A percentile compares a stretch with the other conserved stretches of the same genome.
Conservation (phyloP, 2,888 invertebrate genomes). For the Apodemia hepburni region DNA sequence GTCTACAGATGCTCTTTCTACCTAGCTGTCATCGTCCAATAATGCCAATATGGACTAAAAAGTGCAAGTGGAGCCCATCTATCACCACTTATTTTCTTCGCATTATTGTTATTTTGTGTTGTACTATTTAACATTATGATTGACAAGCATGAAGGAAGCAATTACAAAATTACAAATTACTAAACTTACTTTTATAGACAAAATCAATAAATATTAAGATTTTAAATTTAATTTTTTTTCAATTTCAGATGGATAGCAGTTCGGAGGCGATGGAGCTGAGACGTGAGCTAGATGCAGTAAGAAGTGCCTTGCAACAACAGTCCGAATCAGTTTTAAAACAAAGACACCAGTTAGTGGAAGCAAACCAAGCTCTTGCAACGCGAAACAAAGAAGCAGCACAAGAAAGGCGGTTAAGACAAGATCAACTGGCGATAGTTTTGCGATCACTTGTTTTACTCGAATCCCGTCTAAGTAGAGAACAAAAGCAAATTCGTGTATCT, state of each 20-base stretch:
- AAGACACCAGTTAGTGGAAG: constrained; percentile 84
- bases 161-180: no score
- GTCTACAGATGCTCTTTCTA: no score
- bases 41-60: no score
- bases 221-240: constrained; percentile 34
- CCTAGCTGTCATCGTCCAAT: no score
- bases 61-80: no score
- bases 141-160: no score
- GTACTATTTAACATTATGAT: no score
- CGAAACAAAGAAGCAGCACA: constrained; percentile 81
- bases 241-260: constrained; percentile 84
- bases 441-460: constrained; percentile 86
- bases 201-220: neutral
- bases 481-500: constrained; percentile 84
- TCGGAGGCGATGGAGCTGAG: constrained; percentile 79
- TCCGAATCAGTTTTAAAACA: constrained; percentile 83
- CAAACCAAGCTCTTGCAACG: constrained; percentile 79
- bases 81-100: no score
- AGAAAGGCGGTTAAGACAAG: constrained; percentile 83
- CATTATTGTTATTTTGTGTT: no score
- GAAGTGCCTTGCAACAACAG: constrained; percentile 83
- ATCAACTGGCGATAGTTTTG: constrained; percentile 85
- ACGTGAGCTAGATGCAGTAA: constrained; percentile 83
- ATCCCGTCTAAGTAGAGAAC: constrained; percentile 86
- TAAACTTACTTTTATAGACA: neutral